Conservation (phyloP, 2,113 vertebrate species). For the Fulica atra region DNA sequence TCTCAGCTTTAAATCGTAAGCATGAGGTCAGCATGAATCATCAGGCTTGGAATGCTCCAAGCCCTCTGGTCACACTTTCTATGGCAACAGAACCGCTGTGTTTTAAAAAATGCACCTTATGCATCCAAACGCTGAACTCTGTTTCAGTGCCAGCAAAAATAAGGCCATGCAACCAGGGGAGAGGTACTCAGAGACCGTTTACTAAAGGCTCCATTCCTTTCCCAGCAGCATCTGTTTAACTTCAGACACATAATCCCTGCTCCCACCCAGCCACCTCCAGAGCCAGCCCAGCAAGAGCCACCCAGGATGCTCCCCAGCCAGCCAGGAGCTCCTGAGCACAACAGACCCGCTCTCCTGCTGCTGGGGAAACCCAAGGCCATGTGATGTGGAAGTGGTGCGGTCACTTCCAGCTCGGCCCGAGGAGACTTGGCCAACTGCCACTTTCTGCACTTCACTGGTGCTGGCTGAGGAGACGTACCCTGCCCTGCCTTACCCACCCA, state of each 20-base stretch:
- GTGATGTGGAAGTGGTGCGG: rapidly evolving
- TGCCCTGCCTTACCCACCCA: background rate
- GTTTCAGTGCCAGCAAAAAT: background rate
- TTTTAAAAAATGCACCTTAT: background rate
- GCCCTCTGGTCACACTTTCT: background rate
- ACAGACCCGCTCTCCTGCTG: rapidly evolving
- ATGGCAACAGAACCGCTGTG: background rate
- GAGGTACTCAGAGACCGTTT: background rate
- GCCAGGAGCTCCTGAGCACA: background rate
- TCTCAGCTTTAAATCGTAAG: background rate
- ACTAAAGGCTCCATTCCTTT: background rate
- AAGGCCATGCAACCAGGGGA: background rate
- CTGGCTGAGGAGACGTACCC: rapidly evolving
- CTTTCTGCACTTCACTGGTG: rapidly evolving
- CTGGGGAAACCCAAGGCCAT: background rate
- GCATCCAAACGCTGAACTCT: background rate
- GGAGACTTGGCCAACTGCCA: rapidly evolving
- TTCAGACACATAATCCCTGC: background rate
- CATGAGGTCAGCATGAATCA: background rate
- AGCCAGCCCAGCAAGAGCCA: background rate
- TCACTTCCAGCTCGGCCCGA: background rate
- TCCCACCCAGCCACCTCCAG: background rate
- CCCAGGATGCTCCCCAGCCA: background rate
- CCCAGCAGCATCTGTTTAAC: background rate
- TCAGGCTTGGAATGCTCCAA: background rate